Evolutionary conservation across 2,888 invertebrate species (phyloP).

Genomic region (Xestia ashworthii): DNA sequence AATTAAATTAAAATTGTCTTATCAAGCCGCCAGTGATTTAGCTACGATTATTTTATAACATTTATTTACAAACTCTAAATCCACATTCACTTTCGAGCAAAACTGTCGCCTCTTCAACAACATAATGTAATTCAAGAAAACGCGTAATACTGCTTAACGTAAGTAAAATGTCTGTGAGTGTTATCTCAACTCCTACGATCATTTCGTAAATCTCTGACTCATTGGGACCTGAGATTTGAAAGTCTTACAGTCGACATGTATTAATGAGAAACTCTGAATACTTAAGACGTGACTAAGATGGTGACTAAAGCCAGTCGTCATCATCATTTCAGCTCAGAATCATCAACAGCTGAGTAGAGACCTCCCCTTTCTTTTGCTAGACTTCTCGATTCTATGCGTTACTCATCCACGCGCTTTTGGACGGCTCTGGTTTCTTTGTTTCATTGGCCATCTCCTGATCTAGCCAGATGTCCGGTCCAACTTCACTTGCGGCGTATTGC

Average conservation of each 20-base stretch:
- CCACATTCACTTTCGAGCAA: conserved; percentile 47
- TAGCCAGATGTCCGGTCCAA: neutral
- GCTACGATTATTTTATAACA: neutral
- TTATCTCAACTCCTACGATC: conserved; percentile 47
- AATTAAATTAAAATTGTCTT: neutral
- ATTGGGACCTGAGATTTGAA: conserved; percentile 54
- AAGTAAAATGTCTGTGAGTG: conserved; percentile 51
- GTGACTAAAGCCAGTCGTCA: neutral
- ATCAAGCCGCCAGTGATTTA: too few species aligned
- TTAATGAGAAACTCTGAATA: conserved; percentile 14
- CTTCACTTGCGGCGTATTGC: neutral
- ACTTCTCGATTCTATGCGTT: neutral
- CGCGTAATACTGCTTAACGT: conserved; percentile 24
- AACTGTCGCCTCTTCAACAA: conserved; percentile 26
- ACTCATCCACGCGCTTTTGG: neutral
- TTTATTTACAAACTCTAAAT: neutral
- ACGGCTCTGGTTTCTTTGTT: neutral
- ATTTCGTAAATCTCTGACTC: conserved; percentile 62
- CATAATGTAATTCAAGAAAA: conserved; percentile 36
- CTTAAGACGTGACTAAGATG: neutral
- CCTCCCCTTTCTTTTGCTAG: neutral
- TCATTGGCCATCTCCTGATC: neutral
- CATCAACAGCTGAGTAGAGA: neutral
- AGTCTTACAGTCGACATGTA: conserved; percentile 31
- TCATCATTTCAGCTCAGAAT: neutral